Conservation (phyloP, 2,113 vertebrate genomes). For the Quiscalus mexicanus region DNA sequence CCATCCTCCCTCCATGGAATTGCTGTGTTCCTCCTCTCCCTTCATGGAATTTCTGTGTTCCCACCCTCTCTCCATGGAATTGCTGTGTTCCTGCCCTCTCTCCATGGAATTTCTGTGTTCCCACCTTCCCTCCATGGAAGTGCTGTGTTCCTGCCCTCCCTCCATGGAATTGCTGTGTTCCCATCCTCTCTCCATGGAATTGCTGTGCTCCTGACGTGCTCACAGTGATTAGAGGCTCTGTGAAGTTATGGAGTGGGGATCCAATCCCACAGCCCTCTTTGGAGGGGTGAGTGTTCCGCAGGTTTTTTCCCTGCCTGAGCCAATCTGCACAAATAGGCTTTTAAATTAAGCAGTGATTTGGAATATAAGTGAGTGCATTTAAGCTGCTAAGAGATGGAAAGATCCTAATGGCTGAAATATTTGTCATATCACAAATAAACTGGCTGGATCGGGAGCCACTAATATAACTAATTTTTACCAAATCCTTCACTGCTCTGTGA, state of each 20-base stretch:
- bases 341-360: constrained; percentile 96
- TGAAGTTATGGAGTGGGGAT: constrained; percentile 56
- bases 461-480: constrained; percentile 98
- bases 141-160: too few relatives aligned
- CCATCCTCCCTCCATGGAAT: too few relatives aligned
- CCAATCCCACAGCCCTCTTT: constrained; percentile 52
- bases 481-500: constrained; percentile 84
- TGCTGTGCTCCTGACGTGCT: background rate
- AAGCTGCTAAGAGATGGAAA: constrained; percentile 95
- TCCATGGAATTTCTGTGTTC: too few relatives aligned
- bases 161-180: too few relatives aligned
- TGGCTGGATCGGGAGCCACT: constrained; percentile 84
- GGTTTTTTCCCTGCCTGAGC: constrained; percentile 41
- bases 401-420: constrained; percentile 99
- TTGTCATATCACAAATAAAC: constrained; percentile 98
- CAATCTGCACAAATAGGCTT: constrained; percentile 81
- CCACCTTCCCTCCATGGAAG: too few relatives aligned
- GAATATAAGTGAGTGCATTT: constrained; percentile 99
- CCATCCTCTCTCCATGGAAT: background rate
- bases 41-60: too few relatives aligned
- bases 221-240: constrained; percentile 45
- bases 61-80: too few relatives aligned
- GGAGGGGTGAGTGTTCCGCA: constrained; percentile 37
- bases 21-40: too few relatives aligned
- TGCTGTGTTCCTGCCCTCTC: accelerated